These are phyloP conservation scores for Anoplopoma fimbria DNA, from an alignment of 2,113 vertebrate species.

Conservation along the genomic window DNA sequence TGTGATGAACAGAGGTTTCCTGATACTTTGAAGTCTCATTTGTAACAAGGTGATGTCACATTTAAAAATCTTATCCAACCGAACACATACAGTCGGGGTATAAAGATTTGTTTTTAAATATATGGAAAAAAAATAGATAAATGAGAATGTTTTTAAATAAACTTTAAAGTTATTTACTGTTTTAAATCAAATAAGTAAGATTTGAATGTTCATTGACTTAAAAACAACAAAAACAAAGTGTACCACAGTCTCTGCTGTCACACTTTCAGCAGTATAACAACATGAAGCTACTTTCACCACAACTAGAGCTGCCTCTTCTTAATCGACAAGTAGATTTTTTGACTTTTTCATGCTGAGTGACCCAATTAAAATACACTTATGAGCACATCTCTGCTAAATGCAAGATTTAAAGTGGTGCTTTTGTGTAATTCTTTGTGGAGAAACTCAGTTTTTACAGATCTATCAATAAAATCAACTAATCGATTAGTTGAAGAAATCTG, in stretches of 20 bases:
- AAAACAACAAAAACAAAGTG: neutral
- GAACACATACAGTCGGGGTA: neutral
- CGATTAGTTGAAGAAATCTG: too few species aligned
- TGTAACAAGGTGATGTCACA: neutral
- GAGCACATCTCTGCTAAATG: neutral
- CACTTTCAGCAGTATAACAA: too few species aligned
- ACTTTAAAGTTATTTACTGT: too few species aligned
- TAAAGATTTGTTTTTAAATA: too few species aligned
- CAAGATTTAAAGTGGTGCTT: neutral
- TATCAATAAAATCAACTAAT: too few species aligned
- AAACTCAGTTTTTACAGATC: too few species aligned
- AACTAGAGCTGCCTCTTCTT: neutral
- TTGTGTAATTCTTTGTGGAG: neutral
- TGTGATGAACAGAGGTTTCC: too few species aligned
- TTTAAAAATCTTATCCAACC: neutral
- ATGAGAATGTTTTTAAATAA: too few species aligned
- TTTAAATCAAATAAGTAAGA: neutral
- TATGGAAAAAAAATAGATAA: too few species aligned
- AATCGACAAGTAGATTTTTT: neutral
- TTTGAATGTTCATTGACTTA: neutral
- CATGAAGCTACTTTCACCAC: too few species aligned
- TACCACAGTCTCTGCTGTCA: neutral
- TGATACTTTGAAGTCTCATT: too few species aligned
- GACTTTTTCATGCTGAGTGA: neutral
- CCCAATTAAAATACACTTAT: neutral